Evolutionary conservation across 2,797 vertebrate species (phyloP).

Genomic region (Sternarchorhynchus goeldii): DNA sequence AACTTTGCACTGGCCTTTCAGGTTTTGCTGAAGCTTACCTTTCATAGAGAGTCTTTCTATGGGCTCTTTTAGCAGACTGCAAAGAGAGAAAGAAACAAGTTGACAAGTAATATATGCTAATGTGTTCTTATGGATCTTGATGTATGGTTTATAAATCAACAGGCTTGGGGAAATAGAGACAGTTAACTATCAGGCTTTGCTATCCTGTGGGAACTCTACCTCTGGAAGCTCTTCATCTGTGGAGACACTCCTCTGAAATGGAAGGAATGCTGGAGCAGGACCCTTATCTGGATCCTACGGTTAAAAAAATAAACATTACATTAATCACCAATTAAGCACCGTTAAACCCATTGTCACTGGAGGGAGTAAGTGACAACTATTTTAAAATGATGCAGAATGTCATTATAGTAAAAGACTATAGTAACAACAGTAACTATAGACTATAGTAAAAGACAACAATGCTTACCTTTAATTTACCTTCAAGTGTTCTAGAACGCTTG

Average conservation of each 20-base stretch:
- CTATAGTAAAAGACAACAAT: neutral
- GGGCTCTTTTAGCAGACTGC: conserved; percentile 81
- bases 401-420: too few species aligned
- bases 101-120: neutral
- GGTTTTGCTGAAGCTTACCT: conserved; percentile 73
- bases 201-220: conserved; percentile 67
- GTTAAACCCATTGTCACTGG: neutral
- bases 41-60: conserved; percentile 88
- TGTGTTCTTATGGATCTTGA: neutral
- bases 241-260: conserved; percentile 91
- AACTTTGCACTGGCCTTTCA: neutral
- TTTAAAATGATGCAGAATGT: neutral
- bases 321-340: neutral
- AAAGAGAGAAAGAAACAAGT: conserved; percentile 52
- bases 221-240: conserved; percentile 86
- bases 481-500: conserved; percentile 89
- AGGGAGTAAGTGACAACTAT: too few species aligned
- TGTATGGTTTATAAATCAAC: neutral
- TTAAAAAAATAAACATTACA: conserved; percentile 21
- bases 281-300: conserved; percentile 91
- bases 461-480: conserved; percentile 89
- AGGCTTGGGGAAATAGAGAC: neutral
- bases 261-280: conserved; percentile 86
- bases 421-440: too few species aligned
- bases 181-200: neutral